These are phyloP conservation scores for Aurelia sp. DNA, from an alignment of 30 jellyfish, hydroid and myxozoan species.

Conservation along the genomic window DNA sequence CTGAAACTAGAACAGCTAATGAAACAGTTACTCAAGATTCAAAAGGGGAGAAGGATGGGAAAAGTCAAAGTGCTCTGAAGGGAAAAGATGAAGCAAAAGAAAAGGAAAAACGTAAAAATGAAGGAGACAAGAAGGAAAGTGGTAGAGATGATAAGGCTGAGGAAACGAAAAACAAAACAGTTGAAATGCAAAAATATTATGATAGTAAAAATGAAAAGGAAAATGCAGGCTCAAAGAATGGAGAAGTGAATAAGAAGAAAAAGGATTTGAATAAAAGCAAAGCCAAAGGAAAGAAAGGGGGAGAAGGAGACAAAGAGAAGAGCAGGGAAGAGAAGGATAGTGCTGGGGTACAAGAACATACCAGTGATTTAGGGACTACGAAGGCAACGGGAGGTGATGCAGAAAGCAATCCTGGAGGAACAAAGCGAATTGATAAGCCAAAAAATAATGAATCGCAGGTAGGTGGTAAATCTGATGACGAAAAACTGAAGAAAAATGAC, in stretches of 20 bases:
- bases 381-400: constrained; percentile 56
- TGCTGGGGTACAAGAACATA: background rate
- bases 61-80: background rate
- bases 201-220: background rate
- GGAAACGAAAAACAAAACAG: background rate
- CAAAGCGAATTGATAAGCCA: background rate
- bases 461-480: background rate
- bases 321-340: background rate
- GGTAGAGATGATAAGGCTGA: background rate
- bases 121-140: background rate
- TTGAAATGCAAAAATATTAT: background rate
- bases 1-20: too few relatives aligned
- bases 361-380: constrained; percentile 34
- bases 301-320: background rate
- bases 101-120: background rate
- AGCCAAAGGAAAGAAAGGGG: constrained; percentile 46
- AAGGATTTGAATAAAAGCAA: constrained; percentile 22
- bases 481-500: background rate
- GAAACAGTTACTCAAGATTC: background rate
- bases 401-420: constrained; percentile 24
- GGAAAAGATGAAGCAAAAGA: background rate
- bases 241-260: background rate
- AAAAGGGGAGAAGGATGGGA: constrained; percentile 6
- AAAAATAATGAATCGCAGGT: background rate
- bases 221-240: background rate